A percentile compares a stretch with the other conserved stretches of the same genome.
These are phyloP conservation scores for Phyllostomus discolor DNA, from an alignment of 2,113 vertebrate genomes.

Conservation along the genomic window DNA sequence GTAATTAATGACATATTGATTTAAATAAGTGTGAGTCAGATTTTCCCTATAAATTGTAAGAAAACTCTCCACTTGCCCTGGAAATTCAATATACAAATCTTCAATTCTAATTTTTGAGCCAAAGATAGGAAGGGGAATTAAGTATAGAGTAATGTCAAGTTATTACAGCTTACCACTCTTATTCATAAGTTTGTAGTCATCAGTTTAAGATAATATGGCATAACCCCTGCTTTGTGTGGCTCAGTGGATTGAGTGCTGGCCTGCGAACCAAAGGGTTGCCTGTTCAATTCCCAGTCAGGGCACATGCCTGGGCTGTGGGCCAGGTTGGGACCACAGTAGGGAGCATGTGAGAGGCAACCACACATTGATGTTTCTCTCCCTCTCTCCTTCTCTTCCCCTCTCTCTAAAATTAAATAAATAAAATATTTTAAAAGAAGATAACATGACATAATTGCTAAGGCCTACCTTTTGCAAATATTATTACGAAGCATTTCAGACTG, in stretches of 20 bases:
- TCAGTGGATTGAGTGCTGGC: no score
- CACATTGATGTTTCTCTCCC: no score
- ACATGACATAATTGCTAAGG: not conserved
- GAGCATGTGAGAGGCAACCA: no score
- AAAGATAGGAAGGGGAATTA: not conserved
- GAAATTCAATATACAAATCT: not conserved
- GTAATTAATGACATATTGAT: not conserved
- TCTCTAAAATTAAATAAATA: no score
- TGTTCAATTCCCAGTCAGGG: no score
- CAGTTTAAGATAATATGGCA: not conserved
- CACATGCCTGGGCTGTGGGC: no score
- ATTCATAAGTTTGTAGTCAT: not conserved
- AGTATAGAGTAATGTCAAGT: not conserved
- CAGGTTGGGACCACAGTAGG: no score
- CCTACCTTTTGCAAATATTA: not conserved
- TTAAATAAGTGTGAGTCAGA: not conserved
- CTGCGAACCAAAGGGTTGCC: no score
- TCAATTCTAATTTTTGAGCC: not conserved
- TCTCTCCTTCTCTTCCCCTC: no score
- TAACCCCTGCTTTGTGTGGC: no score
- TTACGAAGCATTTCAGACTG: not conserved
- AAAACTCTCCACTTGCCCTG: not conserved
- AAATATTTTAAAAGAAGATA: not conserved
- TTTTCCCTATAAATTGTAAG: not conserved
- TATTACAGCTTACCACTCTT: not conserved